These are phyloP conservation scores for Lucinisca nassula DNA, from an alignment of 2,888 invertebrate genomes.

Conservation along the genomic window DNA sequence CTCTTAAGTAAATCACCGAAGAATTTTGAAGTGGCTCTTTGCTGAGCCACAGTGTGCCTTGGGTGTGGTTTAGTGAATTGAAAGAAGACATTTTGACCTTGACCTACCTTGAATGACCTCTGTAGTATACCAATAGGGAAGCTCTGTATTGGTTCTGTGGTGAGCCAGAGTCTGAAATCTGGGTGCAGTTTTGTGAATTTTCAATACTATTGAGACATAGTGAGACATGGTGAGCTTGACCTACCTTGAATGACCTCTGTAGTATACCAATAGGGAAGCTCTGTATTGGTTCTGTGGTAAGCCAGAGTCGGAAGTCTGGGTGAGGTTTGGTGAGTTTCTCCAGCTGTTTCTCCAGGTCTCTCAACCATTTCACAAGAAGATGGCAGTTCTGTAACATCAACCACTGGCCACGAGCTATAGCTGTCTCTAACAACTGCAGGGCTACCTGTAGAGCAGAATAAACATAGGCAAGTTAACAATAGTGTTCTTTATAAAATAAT, in stretches of 20 bases:
- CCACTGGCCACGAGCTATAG: conserved; percentile 93
- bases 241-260: conserved; percentile 94
- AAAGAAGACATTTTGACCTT: no score
- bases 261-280: conserved; percentile 96
- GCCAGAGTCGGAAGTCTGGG: conserved; percentile 97
- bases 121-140: conserved; percentile 97
- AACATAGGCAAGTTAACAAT: no score
- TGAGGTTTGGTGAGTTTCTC: conserved; percentile 94
- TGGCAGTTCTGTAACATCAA: conserved; percentile 98
- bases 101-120: conserved; percentile 92
- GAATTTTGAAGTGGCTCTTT: no score
- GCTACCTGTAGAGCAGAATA: conserved; percentile 90
- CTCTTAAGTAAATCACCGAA: no score
- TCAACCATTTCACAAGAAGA: conserved; percentile 93
- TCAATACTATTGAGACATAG: no score
- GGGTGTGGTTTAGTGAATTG: no score
- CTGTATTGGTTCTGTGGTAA: conserved; percentile 96
- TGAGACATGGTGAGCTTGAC: no score
- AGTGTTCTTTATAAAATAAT: no score
- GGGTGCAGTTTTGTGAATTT: conserved; percentile 94
- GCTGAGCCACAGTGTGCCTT: no score
- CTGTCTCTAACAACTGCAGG: conserved; percentile 88
- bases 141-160: conserved; percentile 95
- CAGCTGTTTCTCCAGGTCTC: conserved; percentile 94
- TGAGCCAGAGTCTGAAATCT: conserved; percentile 97